phyloP scores from a whole-genome alignment of 2,888 invertebrate genomes.

The Calameuta filiformis region DNA sequence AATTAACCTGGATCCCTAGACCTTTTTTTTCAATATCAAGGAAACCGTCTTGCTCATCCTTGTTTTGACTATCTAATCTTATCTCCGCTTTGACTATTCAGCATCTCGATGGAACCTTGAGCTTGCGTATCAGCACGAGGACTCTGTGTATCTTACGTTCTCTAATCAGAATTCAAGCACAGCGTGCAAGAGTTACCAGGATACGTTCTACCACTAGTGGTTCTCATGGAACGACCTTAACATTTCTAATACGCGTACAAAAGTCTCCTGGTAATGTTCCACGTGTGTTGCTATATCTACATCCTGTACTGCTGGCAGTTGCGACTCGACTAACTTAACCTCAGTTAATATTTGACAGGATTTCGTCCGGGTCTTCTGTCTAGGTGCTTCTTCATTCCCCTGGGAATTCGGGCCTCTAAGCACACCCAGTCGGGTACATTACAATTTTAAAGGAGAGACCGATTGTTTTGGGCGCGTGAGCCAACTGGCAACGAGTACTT shows the following conservation, averaged over 20 bases:
- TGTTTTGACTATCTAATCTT: not conserved
- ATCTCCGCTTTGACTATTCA: no score
- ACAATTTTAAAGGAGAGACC: conserved; percentile 48
- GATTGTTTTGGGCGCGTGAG: conserved; percentile 54
- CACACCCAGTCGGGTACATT: conserved; percentile 34
- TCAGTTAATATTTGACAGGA: conserved; percentile 34
- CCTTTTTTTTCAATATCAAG: not conserved
- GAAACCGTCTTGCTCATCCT: not conserved
- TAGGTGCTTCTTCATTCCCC: not conserved
- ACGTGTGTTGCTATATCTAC: not conserved
- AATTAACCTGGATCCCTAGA: not conserved
- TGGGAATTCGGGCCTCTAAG: not conserved
- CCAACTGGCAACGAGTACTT: conserved; percentile 46
- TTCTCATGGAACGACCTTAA: not conserved
- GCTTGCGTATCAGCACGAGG: no score
- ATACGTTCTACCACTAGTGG: not conserved
- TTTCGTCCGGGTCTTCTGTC: conserved; percentile 22
- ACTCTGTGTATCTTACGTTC: not conserved
- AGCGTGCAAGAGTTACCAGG: not conserved
- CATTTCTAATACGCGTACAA: not conserved
- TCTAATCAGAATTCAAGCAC: not conserved
- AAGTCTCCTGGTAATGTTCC: not conserved
- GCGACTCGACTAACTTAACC: not conserved
- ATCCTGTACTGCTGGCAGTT: not conserved
- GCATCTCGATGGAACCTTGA: no score